Conservation (phyloP, 2,797 vertebrate genomes). For the Erpetoichthys calabaricus region DNA sequence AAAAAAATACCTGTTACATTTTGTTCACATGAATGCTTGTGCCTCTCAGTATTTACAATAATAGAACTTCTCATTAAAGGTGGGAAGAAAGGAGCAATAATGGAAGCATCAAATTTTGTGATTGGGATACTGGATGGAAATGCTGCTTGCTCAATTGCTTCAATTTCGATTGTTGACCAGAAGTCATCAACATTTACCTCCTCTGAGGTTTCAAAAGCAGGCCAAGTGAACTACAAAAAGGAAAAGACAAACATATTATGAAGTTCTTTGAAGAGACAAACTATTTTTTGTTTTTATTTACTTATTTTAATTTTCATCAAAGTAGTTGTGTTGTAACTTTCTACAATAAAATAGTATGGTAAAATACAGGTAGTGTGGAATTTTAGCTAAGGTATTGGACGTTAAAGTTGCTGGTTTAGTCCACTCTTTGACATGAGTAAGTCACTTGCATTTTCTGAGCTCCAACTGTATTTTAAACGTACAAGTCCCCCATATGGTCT, state of each 20-base stretch:
- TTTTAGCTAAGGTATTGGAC: too few relatives aligned
- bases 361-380: too few relatives aligned
- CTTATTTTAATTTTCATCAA: too few relatives aligned
- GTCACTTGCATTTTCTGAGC: too few relatives aligned
- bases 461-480: too few relatives aligned
- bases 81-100: conserved; percentile 88
- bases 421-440: too few relatives aligned
- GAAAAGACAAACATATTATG: conserved; percentile 16
- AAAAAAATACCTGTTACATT: conserved; percentile 55
- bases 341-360: too few relatives aligned
- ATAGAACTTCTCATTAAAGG: conserved; percentile 76
- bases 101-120: conserved; percentile 89
- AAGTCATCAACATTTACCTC: conserved; percentile 95
- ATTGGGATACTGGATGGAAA: conserved; percentile 84
- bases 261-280: neutral
- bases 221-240: conserved; percentile 81
- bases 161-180: conserved; percentile 92
- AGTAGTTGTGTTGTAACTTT: too few relatives aligned
- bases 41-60: conserved; percentile 88
- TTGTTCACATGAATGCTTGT: conserved; percentile 54
- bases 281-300: too few relatives aligned
- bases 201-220: conserved; percentile 66
- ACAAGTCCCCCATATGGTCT: too few relatives aligned
- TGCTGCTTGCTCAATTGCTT: conserved; percentile 83
- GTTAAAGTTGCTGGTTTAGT: too few relatives aligned